Percentiles rank a stretch among this genome's conserved stretches.
Evolutionary conservation across 2,888 invertebrate genomes (phyloP).

Genomic region (Drosophila tanythrix): DNA sequence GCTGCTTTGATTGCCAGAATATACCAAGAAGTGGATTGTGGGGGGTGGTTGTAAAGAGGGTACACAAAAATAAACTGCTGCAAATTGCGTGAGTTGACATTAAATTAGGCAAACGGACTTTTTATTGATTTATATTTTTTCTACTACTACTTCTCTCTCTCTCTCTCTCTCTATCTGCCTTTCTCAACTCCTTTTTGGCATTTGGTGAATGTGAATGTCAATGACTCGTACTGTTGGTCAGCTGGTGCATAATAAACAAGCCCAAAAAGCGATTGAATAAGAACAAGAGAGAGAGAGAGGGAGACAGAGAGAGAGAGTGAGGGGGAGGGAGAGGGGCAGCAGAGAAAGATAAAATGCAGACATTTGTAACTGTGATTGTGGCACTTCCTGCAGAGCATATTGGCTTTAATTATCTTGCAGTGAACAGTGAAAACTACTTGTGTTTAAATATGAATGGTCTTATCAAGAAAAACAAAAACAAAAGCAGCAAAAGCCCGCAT

Average conservation of each 20-base stretch:
- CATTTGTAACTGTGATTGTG: slow-evolving; percentile 51
- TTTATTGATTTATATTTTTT: slow-evolving; percentile 68
- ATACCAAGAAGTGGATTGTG: slow-evolving; percentile 7
- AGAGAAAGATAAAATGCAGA: slow-evolving; percentile 28
- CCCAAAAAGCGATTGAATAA: background rate
- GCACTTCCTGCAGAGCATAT: slow-evolving; percentile 58
- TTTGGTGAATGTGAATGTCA: slow-evolving; percentile 67
- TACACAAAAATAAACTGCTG: slow-evolving; percentile 52
- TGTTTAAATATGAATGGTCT: slow-evolving; percentile 33
- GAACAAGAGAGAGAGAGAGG: slow-evolving; percentile 5
- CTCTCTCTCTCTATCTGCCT: slow-evolving; percentile 7
- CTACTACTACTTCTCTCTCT: slow-evolving; percentile 6
- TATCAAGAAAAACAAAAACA: slow-evolving; percentile 29
- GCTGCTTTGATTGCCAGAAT: slow-evolving; percentile 52
- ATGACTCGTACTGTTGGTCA: slow-evolving; percentile 70
- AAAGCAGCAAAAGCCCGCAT: slow-evolving; percentile 32
- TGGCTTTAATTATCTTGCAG: slow-evolving; percentile 37
- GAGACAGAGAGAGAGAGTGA: background rate
- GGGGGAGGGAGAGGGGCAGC: background rate
- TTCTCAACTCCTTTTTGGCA: slow-evolving; percentile 43
- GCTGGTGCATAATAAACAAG: slow-evolving; percentile 75
- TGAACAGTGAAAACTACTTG: slow-evolving; percentile 16
- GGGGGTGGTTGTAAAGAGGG: slow-evolving; percentile 6
- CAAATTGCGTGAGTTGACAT: slow-evolving; percentile 67
- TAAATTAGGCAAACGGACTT: slow-evolving; percentile 54